These are phyloP conservation scores for Cosmopolites sordidus DNA, from an alignment of 2,888 invertebrate genomes.

Conservation along the genomic window DNA sequence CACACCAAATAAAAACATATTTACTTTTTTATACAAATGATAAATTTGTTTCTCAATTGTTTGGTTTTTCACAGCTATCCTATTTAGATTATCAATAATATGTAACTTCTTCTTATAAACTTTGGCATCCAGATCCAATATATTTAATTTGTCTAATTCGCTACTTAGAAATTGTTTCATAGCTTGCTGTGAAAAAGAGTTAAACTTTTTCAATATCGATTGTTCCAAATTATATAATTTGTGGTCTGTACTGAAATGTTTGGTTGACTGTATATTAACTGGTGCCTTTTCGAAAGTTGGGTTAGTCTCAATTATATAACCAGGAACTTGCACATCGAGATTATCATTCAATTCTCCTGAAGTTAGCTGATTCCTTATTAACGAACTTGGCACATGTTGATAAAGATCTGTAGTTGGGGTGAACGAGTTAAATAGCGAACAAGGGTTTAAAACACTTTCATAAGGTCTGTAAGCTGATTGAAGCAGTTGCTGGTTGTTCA, in stretches of 20 bases:
- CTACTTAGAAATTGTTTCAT: slow-evolving; percentile 18
- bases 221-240: slow-evolving; percentile 12
- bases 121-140: slow-evolving; percentile 4
- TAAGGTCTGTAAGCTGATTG: not conserved
- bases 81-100: slow-evolving; percentile 11
- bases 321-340: no score
- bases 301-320: no score
- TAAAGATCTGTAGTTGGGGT: not conserved
- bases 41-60: slow-evolving; percentile 15
- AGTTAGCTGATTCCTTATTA: not conserved
- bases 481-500: not conserved
- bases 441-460: slow-evolving; percentile 17
- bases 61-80: slow-evolving; percentile 10
- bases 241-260: no score
- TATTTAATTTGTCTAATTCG: slow-evolving; percentile 19
- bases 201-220: not conserved
- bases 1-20: slow-evolving; percentile 36
- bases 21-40: slow-evolving; percentile 26
- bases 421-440: not conserved
- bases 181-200: not conserved
- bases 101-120: slow-evolving; percentile 16
- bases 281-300: no score
- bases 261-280: no score
- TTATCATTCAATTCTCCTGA: no score
- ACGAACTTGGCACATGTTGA: slow-evolving; percentile 10